Evolutionary conservation across 2,797 vertebrate genomes (phyloP).

Genomic region (Sebastes alutus): DNA sequence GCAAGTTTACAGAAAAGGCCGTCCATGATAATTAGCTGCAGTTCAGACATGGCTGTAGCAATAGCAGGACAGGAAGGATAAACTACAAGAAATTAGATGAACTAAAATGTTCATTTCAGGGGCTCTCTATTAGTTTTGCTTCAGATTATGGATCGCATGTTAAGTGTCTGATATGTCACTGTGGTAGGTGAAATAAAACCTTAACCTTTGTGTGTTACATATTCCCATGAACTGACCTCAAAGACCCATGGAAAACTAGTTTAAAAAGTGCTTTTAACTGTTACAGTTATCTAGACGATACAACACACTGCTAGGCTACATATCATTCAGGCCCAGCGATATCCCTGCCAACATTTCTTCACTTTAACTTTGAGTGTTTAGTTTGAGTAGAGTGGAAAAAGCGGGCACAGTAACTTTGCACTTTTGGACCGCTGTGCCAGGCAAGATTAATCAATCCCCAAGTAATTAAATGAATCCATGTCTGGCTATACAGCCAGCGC

Average conservation of each 20-base stretch:
- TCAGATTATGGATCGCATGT: background rate
- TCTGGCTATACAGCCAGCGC: conserved; percentile 40
- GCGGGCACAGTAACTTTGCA: conserved; percentile 43
- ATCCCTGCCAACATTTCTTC: conserved; percentile 26
- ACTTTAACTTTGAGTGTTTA: conserved; percentile 45
- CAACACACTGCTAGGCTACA: background rate
- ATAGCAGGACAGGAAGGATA: background rate
- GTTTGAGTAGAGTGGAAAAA: conserved; percentile 45
- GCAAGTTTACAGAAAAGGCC: too few relatives aligned
- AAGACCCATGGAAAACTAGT: background rate
- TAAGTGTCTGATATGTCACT: background rate
- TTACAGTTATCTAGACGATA: background rate
- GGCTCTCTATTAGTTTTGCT: background rate
- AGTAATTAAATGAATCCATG: conserved; percentile 69
- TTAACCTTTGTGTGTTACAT: background rate
- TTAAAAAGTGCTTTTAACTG: background rate
- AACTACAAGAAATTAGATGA: background rate
- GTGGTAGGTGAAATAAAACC: background rate
- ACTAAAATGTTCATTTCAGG: too few relatives aligned
- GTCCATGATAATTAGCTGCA: background rate
- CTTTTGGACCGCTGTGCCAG: conserved; percentile 34
- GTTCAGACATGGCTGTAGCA: background rate
- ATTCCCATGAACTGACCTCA: background rate
- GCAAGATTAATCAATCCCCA: conserved; percentile 58
- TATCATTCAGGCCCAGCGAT: background rate